Evolutionary conservation across 2,113 vertebrate species (phyloP).

Genomic region (Orcinus orca): DNA sequence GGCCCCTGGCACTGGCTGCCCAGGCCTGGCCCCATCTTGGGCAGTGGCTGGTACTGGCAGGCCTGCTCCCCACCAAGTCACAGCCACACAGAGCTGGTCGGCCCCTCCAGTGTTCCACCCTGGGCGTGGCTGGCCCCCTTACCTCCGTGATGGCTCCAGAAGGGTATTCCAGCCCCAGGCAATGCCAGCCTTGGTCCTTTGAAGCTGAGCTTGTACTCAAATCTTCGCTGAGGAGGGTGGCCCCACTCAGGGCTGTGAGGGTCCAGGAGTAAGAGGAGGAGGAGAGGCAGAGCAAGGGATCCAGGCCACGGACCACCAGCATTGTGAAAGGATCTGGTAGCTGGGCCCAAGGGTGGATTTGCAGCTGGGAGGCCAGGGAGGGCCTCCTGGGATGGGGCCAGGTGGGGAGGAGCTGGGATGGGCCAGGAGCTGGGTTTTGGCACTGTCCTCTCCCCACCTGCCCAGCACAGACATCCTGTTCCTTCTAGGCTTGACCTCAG

Average conservation of each 20-base stretch:
- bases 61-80: background rate
- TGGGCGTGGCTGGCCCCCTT: background rate
- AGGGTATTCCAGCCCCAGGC: constrained; percentile 62
- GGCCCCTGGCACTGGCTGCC: background rate
- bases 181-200: constrained; percentile 71
- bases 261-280: constrained; percentile 19
- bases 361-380: background rate
- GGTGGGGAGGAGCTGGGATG: background rate
- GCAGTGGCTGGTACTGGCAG: background rate
- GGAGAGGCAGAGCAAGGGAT: constrained; percentile 10
- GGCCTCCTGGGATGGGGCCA: background rate
- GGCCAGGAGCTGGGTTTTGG: background rate
- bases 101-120: too few relatives aligned
- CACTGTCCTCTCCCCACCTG: background rate
- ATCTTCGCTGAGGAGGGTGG: constrained; percentile 40
- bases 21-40: background rate
- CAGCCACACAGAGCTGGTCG: background rate
- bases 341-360: background rate
- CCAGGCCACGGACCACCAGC: background rate
- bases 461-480: constrained; percentile 41
- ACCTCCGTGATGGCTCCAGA: constrained; percentile 78
- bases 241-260: background rate
- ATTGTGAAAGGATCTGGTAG: background rate
- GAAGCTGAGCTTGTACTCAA: constrained; percentile 81
- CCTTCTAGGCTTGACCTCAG: background rate